Conservation (phyloP, 2,113 vertebrate genomes). For the Chaetodon auriga region DNA sequence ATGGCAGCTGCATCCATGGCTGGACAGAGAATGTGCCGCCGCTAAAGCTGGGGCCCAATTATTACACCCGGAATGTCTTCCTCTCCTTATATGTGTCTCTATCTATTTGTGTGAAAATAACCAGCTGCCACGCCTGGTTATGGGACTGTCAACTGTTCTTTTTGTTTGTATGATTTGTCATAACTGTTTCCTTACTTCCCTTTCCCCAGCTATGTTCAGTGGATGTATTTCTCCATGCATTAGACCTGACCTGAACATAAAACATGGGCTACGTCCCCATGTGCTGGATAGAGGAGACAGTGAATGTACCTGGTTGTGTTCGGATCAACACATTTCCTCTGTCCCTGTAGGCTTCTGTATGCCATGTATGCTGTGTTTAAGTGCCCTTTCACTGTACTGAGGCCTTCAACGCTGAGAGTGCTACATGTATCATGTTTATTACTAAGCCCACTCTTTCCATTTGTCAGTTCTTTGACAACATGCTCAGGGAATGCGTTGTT, state of each 20-base stretch:
- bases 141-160: constrained; percentile 74
- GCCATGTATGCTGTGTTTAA: constrained; percentile 63
- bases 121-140: constrained; percentile 83
- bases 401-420: constrained; percentile 54
- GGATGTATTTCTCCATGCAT: constrained; percentile 77
- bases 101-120: constrained; percentile 81
- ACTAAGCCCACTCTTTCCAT: constrained; percentile 52
- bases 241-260: constrained; percentile 81
- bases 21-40: constrained; percentile 79
- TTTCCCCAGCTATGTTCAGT: constrained; percentile 84
- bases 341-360: constrained; percentile 57
- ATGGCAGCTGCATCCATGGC: constrained; percentile 81
- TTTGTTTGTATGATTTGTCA: constrained; percentile 76
- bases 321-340: constrained; percentile 71
- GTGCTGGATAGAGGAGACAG: constrained; percentile 74
- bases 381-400: constrained; percentile 69
- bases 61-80: constrained; percentile 75
- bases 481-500: constrained; percentile 57
- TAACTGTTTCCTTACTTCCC: constrained; percentile 83
- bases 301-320: constrained; percentile 63
- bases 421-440: constrained; percentile 46
- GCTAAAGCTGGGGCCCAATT: constrained; percentile 65
- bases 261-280: constrained; percentile 71
- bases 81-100: constrained; percentile 77
- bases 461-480: constrained; percentile 65